Percentiles rank a stretch among this genome's conserved stretches.
These are phyloP conservation scores for Urocolius indicus DNA, from an alignment of 2,113 vertebrate species.

Conservation along the genomic window DNA sequence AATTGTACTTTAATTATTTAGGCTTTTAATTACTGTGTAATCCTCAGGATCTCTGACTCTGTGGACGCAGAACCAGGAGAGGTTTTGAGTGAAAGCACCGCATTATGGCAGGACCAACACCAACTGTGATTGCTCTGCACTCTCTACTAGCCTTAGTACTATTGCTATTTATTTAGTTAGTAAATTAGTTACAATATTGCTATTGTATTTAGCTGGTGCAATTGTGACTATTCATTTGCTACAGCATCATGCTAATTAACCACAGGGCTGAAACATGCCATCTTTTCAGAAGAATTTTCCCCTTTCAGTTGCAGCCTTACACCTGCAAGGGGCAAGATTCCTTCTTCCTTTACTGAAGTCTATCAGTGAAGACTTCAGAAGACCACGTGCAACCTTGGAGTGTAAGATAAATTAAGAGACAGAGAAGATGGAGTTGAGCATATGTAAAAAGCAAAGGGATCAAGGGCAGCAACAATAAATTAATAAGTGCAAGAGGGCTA, in stretches of 20 bases:
- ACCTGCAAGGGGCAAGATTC: neutral
- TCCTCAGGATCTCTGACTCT: neutral
- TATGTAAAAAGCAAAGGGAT: neutral
- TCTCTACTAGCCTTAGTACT: neutral
- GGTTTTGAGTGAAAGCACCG: neutral
- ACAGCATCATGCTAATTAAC: neutral
- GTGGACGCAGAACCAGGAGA: neutral
- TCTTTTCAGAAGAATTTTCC: neutral
- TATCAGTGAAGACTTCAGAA: neutral
- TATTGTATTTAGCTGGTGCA: neutral
- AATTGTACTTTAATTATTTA: neutral
- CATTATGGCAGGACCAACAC: neutral
- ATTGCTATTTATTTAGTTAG: neutral
- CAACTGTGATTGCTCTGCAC: neutral
- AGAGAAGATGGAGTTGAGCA: neutral
- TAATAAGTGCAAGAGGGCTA: neutral
- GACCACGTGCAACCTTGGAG: neutral
- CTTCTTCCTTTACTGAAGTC: neutral
- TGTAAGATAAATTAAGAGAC: neutral
- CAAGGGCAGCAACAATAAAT: neutral
- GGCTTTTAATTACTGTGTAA: neutral
- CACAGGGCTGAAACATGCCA: neutral
- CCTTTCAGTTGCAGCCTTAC: neutral
- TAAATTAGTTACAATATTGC: too few species aligned
- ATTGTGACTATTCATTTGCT: neutral